These are phyloP conservation scores for Liposcelis brunnea DNA, from an alignment of 2,888 invertebrate species.

Conservation along the genomic window DNA sequence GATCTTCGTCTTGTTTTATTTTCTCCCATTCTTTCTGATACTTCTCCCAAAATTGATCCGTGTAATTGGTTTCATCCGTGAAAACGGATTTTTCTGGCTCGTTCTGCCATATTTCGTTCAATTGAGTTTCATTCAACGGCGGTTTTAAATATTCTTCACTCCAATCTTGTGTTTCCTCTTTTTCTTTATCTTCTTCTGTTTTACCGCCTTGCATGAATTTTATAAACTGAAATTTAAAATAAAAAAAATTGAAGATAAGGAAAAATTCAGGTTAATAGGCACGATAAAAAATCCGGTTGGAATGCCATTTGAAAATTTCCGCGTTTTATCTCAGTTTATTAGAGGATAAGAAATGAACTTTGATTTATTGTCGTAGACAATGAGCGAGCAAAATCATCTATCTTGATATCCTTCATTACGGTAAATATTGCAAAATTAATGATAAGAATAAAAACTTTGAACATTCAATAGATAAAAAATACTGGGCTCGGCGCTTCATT, in stretches of 20 bases:
- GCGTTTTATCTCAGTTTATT: too few species aligned
- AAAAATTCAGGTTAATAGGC: too few species aligned
- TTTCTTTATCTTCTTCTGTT: conserved; percentile 7
- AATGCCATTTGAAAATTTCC: too few species aligned
- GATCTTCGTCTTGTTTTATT: conserved; percentile 41
- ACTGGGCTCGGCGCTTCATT: too few species aligned
- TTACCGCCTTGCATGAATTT: conserved; percentile 47
- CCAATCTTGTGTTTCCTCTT: conserved; percentile 9
- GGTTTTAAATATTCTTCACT: conserved; percentile 5
- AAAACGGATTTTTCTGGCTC: neutral
- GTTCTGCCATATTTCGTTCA: conserved; percentile 4
- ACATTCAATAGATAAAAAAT: too few species aligned
- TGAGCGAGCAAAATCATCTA: conserved; percentile 1
- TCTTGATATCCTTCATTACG: too few species aligned
- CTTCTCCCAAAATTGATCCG: conserved; percentile 38
- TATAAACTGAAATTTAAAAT: conserved; percentile 43
- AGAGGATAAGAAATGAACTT: too few species aligned
- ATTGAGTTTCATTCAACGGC: neutral
- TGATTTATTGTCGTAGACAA: conserved; percentile 3
- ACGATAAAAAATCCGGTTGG: too few species aligned
- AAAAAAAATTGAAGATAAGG: too few species aligned
- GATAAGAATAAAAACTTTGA: too few species aligned
- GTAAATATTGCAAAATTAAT: too few species aligned
- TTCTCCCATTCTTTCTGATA: conserved; percentile 64
- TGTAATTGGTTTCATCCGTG: conserved; percentile 27